Base-by-base conservation (phyloP, 2,797 vertebrate genomes). In the Bradypodion pumilum region DNA sequence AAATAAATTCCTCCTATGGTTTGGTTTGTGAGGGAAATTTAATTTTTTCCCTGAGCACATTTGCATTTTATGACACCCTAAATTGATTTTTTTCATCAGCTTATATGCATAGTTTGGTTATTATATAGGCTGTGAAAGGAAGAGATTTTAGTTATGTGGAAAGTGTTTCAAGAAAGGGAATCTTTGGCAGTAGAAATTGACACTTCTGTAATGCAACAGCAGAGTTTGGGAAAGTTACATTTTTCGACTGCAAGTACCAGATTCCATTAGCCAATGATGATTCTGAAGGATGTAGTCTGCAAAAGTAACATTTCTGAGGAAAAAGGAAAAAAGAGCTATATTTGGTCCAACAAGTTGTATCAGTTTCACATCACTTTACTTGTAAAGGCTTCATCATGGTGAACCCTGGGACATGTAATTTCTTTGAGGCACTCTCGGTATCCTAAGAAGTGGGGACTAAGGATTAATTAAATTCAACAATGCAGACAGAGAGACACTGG, bases 51-150 rank as follows among this genome's bases (percentile, higher is more conserved):
- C 46, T 59, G 7, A 76, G 73, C 1, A 1, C 63, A 35, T 85
- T 90, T 90, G 35, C 23, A 4, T 91, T 89, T 88, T 87, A 80
- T 85, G 79, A 80, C 16, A 35, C 29, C 3, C 25, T 82, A 85
- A 84, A 85, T 82, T 74, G 1, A 44, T 78, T 83, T 88, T 90
- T 85, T 89, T 68, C n/a, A 83, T 60, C 52, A 86, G 52, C 83
- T 86, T 92, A 44, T 84, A 37, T 40, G 1, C 21, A 70, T 10
- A 83, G 68, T 77, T 80, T 40, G 87, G 9, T 49, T 87, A 32
- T 60, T 74, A 81, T 85, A 79, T 82, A 86, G 70, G 6, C 82
- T 46, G 82, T 87, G 12, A 44, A 49, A 86, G 69, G 46, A 82
- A 35, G 15, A 86, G 81, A 42, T 82, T 66, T 32, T 88, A 89